phyloP scores from a whole-genome alignment of 2,797 vertebrate genomes.

The Acestrorhynchus altus region DNA sequence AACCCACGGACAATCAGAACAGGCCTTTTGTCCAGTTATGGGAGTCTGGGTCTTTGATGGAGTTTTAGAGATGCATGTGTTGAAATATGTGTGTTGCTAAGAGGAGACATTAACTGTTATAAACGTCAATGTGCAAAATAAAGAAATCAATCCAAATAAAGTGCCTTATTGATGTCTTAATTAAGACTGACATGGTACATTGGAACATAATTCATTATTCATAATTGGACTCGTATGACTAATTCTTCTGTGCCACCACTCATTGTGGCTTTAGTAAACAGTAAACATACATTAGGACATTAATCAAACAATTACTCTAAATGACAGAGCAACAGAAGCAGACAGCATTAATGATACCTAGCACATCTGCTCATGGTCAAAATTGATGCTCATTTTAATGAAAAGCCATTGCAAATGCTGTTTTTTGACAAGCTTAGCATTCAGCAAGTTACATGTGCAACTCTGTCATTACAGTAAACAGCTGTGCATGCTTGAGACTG shows the following conservation, averaged over 20 bases:
- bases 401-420: conserved; percentile 4
- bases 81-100: background rate
- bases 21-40: background rate
- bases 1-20: background rate
- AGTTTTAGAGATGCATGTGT: background rate
- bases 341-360: background rate
- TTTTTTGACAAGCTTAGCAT: conserved; percentile 13
- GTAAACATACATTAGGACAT: background rate
- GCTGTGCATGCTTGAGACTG: conserved; percentile 6
- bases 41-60: background rate
- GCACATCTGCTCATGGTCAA: background rate
- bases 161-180: background rate
- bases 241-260: background rate
- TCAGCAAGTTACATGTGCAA: background rate
- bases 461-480: background rate
- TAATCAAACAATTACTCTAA: background rate
- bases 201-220: conserved; percentile 4
- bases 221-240: background rate
- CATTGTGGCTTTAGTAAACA: background rate
- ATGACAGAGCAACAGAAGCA: background rate
- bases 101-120: background rate
- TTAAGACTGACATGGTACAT: background rate
- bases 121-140: background rate
- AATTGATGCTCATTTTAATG: conserved; percentile 10
- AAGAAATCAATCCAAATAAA: background rate